Evolutionary conservation across 1,140 invertebrate species (phyloP).

Genomic region (Maconellicoccus hirsutus): DNA sequence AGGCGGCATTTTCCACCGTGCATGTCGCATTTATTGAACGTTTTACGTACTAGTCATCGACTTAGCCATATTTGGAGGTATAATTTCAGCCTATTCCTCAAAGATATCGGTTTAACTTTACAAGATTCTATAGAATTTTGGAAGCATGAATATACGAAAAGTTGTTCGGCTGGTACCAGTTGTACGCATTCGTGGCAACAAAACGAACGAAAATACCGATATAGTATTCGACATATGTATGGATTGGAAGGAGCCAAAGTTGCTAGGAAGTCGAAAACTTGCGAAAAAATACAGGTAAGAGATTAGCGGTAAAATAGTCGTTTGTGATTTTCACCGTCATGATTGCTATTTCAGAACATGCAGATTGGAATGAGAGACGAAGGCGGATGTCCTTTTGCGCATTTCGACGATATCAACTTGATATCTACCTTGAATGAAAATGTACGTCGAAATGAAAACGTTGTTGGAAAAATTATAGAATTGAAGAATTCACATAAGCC

Average conservation of each 20-base stretch:
- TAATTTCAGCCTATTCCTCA: constrained; percentile 54
- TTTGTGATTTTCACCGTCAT: too few species aligned
- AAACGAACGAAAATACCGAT: constrained; percentile 49
- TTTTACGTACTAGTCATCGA: constrained; percentile 51
- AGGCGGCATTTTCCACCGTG: constrained; percentile 56
- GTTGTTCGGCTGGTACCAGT: constrained; percentile 36
- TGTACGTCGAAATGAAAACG: background rate
- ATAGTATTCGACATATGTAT: constrained; percentile 59
- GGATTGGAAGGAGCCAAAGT: constrained; percentile 47
- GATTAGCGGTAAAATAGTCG: too few species aligned
- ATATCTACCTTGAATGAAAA: constrained; percentile 15
- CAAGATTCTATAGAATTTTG: constrained; percentile 52
- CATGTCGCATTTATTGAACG: constrained; percentile 57
- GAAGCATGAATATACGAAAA: constrained; percentile 50
- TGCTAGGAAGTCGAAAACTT: background rate
- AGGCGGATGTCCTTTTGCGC: constrained; percentile 48
- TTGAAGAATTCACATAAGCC: background rate
- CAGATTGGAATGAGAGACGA: constrained; percentile 37
- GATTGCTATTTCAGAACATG: background rate
- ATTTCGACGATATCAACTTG: constrained; percentile 40
- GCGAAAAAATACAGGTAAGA: background rate
- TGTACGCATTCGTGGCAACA: constrained; percentile 52
- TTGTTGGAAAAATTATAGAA: background rate
- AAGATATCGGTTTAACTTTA: constrained; percentile 53
- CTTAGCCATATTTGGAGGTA: constrained; percentile 59